Evolutionary conservation across 2,888 invertebrate genomes (phyloP), one percentile per base, ranked within the genome.

Genomic region (Trachelus tabidus): DNA sequence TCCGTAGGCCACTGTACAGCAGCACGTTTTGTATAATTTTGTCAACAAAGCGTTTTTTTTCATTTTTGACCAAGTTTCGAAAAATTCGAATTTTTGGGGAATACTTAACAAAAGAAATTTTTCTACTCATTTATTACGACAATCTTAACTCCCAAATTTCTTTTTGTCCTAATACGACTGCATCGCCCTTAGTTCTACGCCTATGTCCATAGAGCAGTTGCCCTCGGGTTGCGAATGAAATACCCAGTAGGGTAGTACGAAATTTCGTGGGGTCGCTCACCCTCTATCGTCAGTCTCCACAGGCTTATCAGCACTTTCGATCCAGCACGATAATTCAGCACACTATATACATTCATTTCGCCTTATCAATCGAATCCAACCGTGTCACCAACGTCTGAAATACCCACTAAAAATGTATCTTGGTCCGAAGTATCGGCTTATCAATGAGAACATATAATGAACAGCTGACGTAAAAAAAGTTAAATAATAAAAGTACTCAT

Each of bases 231-330:
- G 30, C 71, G 71, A 76, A 56, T 77, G 78, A 80, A 79, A 82
- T 80, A 79, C 80, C 78, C 78, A 40, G 79, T 73, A 73, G 82
- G 82, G 79, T 80, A 79, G 78, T 77, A 73, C 74, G 40, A 75
- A 75, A 33, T 79, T 81, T 80, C 73, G 79, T 76, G 79, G 82
- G 79, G 75, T 79, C 69, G 78, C 78, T 79, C 79, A 82, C 81
- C 82, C 80, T 76, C 79, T 80, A 77, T 79, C 75, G 40, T 56
- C 40, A 56, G 40, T 56, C 23, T 56, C 40, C 23, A 56, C 6
- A 23, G 40, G 23, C 40, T 56, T 56, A 56, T 56, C 40, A 56
- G 40, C 9, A 23, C 40, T 23, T 56, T 56, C 40, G 23, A 56
- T 56, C 40, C 40, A 23, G 40, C 9, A 56, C 40, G 23, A 56